Conservation (phyloP, 2,888 invertebrate genomes). For the Cryptus armator region DNA sequence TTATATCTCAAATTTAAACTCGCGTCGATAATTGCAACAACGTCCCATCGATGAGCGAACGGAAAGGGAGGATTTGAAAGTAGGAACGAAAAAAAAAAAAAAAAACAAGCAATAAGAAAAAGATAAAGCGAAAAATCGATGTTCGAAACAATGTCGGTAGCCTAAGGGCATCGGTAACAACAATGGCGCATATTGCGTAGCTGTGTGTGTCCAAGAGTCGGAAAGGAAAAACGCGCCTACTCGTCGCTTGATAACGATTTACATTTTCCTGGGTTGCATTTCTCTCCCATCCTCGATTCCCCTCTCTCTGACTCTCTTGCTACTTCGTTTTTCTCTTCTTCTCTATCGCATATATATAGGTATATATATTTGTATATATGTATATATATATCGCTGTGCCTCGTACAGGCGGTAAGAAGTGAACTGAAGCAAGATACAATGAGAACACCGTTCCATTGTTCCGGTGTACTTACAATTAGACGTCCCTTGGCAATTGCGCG, state of each 20-base stretch:
- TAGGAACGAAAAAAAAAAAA: not conserved
- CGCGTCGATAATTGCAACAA: conserved; percentile 50
- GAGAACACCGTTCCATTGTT: conserved; percentile 48
- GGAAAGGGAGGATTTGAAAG: not conserved
- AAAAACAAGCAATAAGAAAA: not conserved
- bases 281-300: not conserved
- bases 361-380: too few species aligned
- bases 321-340: conserved; percentile 7
- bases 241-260: conserved; percentile 54
- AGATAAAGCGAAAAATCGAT: conserved; percentile 35
- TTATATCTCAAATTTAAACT: conserved; percentile 32
- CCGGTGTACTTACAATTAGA: conserved; percentile 49
- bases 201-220: conserved; percentile 9
- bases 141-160: conserved; percentile 51
- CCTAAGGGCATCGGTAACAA: conserved; percentile 48
- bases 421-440: conserved; percentile 41
- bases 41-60: not conserved
- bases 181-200: conserved; percentile 51
- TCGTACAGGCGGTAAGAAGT: conserved; percentile 39
- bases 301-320: not conserved
- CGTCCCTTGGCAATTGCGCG: conserved; percentile 55
- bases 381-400: not conserved
- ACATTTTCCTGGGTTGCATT: conserved; percentile 50
- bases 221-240: conserved; percentile 28
- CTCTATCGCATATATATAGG: not conserved